Evolutionary conservation across 2,888 invertebrate genomes (phyloP), one percentile per base, ranked within the genome.

Genomic region (Disparrhopalites patrizii): DNA sequence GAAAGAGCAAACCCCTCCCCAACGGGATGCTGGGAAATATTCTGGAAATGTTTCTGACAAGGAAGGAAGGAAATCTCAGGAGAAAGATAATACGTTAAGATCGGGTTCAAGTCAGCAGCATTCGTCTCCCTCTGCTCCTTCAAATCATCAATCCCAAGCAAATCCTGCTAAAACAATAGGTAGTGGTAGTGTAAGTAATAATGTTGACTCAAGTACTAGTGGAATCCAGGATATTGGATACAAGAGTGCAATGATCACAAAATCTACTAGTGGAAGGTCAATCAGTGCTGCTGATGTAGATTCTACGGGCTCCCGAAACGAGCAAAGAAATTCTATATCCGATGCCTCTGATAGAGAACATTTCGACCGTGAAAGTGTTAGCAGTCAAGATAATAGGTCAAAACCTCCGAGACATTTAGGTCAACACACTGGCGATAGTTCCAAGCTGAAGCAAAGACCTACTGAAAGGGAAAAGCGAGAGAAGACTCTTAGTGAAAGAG

Each of bases 311-410:
- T 31, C 54, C 10, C n/a, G 10, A n/a, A n/a, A 18, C 20, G 47
- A 47, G 23, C 47, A 47, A 47, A 10, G 54, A 8, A 54, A 33
- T 36, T 62, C 62, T 33, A 31, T 52, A 15, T 62, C 62, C 3
- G 62, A 62, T 62, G 38, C 50, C 13, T 62, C 62, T n/a, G 58
- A 62, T 51, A 47, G 64, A 18, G 61, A 64, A 25, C 64, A 54
- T 31, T 23, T 30, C 33, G 63, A 67, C 13, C 36, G 54, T n/a
- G 66, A 66, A n/a, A 62, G 62, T 36, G 36, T 38, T 23, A 54
- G 62, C 30, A 63, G 63, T 47, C 63, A 54, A 27, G 64, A 64
- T 43, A 50, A 20, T 31, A 47, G 64, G 23, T 54, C 55, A 8
- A 47, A 47, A 36, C 3, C 28, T 20, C 66, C 67, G 23, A 62